Evolutionary conservation across 2,113 vertebrate species (phyloP).

Genomic region (Onychostruthus taczanowskii): DNA sequence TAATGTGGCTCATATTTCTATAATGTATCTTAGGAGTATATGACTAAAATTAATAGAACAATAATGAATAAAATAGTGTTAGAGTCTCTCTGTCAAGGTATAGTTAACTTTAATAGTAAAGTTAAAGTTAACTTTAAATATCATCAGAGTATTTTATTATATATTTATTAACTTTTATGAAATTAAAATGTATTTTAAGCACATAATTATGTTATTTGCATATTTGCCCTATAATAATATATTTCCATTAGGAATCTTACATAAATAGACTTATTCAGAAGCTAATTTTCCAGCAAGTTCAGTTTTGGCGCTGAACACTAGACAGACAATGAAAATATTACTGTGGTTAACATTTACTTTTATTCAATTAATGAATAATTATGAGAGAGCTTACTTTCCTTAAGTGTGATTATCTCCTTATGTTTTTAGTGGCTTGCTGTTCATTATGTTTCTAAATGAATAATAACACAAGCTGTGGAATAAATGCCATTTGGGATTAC

Average conservation of each 20-base stretch:
- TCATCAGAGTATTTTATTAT: neutral
- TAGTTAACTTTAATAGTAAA: neutral
- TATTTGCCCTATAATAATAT: neutral
- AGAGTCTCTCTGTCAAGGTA: neutral
- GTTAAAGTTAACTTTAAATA: neutral
- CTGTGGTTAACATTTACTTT: conserved; percentile 32
- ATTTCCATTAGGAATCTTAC: neutral
- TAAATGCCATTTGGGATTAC: conserved; percentile 52
- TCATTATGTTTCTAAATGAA: conserved; percentile 52
- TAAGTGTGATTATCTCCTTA: conserved; percentile 21
- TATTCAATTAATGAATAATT: conserved; percentile 67
- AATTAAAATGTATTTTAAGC: conserved; percentile 24
- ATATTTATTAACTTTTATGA: neutral
- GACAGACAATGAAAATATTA: conserved; percentile 30
- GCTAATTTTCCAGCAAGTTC: conserved; percentile 13
- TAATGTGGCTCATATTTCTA: neutral
- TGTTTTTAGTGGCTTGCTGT: conserved; percentile 45
- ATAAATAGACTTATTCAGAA: conserved; percentile 11
- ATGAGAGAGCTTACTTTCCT: conserved; percentile 42
- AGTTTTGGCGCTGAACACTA: neutral
- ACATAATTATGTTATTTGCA: neutral
- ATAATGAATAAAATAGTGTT: neutral
- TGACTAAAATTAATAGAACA: neutral
- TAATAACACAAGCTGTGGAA: neutral
- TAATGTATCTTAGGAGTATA: neutral